Base-by-base conservation (phyloP, 2,113 vertebrate species). In the Cheirogaleus medius region DNA sequence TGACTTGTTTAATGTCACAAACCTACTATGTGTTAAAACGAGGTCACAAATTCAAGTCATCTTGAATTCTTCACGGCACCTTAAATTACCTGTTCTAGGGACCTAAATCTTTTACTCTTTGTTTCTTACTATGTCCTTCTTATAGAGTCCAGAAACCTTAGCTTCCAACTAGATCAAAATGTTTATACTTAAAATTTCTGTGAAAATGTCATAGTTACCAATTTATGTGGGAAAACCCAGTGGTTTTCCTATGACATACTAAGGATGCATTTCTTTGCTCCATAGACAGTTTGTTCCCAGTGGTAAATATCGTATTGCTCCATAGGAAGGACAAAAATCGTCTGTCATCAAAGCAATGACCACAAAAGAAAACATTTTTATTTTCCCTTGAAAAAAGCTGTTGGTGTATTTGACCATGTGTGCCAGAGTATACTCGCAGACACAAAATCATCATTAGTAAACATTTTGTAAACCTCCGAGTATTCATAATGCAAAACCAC, bases 221-320 rank as follows among this genome's bases (percentile, higher is more conserved):
- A 49, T 86, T 92, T 85, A 71, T 1, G 9, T 92, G 84, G 76
- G 69, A 87, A 94, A 90, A 74, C 14, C 11, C 52, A 39, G 64
- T 73, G 77, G 37, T 89, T 97, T 95, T 96, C 15, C 14, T 83
- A 0, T 66, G 42, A 34, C 12, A 58, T 58, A 18, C n/a, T 69
- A 90, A 88, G 39, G 29, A 77, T 44, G 21, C 12, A 42, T 68
- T 97, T 91, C 32, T 96, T 83, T 95, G 52, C 34, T 73, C 20
- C 49, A 25, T 37, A 73, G 58, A 89, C 18, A 83, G 18, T 81
- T 82, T 81, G 42, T 86, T 87, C 37, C 34, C 92, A 64, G 0
- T 89, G 42, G 39, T 96, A 97, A 97, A 89, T 20, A 91, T n/a
- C 82, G 25, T n/a, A 42, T 82, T 96, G 95, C 68, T 56, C 56